Conservation (phyloP, 2,797 vertebrate species). For the Echiichthys vipera region DNA sequence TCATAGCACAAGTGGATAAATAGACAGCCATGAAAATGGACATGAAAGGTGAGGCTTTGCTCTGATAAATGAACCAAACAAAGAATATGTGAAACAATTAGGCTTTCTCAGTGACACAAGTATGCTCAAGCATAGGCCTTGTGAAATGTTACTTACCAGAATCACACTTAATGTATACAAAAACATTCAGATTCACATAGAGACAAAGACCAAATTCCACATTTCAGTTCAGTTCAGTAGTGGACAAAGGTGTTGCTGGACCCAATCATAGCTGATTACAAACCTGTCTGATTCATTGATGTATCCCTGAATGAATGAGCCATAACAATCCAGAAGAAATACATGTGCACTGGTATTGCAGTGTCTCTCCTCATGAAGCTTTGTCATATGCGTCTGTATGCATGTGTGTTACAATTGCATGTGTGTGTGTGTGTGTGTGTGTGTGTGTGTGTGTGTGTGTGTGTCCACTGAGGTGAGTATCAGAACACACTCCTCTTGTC, state of each 20-base stretch:
- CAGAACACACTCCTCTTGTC: conserved; percentile 79
- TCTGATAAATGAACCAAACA: conserved; percentile 66
- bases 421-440: conserved; percentile 16
- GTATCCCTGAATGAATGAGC: conserved; percentile 17
- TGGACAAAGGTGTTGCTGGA: neutral
- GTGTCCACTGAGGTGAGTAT: conserved; percentile 69
- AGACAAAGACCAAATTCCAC: conserved; percentile 18
- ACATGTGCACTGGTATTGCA: conserved; percentile 12
- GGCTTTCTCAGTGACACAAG: conserved; percentile 9
- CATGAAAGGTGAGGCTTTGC: conserved; percentile 69
- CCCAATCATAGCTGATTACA: conserved; percentile 7
- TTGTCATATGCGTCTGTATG: conserved; percentile 13
- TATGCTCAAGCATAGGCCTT: neutral
- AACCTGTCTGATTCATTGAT: conserved; percentile 32
- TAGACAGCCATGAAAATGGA: conserved; percentile 77
- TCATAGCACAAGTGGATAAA: conserved; percentile 65
- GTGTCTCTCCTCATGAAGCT: conserved; percentile 25
- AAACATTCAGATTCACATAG: conserved; percentile 5
- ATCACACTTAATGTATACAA: conserved; percentile 7
- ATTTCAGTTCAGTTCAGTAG: conserved; percentile 1
- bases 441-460: conserved; percentile 19
- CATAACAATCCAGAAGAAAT: conserved; percentile 7
- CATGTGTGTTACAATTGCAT: conserved; percentile 10
- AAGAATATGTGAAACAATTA: conserved; percentile 62
- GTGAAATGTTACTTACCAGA: conserved; percentile 15